These are phyloP conservation scores for Onychomys leucogaster DNA, from an alignment of 2,797 vertebrate genomes.

Conservation along the genomic window DNA sequence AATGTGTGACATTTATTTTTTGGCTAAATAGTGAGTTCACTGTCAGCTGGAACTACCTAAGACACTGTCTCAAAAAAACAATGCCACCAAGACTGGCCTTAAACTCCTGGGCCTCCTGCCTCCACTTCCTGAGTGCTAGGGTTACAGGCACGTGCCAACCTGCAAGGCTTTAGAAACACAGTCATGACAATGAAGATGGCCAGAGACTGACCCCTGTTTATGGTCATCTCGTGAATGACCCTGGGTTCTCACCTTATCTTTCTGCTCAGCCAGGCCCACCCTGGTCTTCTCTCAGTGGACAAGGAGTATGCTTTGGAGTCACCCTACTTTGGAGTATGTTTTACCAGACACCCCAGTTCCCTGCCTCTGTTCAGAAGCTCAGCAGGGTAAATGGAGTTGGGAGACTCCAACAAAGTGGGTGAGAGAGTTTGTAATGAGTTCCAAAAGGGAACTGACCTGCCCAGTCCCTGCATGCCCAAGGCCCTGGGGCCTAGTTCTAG, in stretches of 20 bases:
- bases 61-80: background rate
- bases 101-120: background rate
- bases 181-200: background rate
- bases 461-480: background rate
- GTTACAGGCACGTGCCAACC: background rate
- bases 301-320: background rate
- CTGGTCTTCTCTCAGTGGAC: background rate
- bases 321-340: background rate
- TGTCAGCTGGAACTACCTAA: background rate
- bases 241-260: background rate
- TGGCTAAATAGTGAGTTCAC: too few relatives aligned
- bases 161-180: background rate
- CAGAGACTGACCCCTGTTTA: background rate
- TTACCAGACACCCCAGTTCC: background rate
- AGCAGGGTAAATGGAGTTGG: background rate
- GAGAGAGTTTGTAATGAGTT: background rate
- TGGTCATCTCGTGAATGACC: background rate
- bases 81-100: background rate
- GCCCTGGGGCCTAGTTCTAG: background rate
- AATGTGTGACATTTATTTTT: background rate
- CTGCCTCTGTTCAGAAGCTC: background rate
- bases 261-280: background rate
- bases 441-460: background rate
- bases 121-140: background rate
- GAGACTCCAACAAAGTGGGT: background rate